These are phyloP conservation scores for Brachionus plicatilis DNA, from an alignment of 1,140 invertebrate genomes.

Conservation along the genomic window DNA sequence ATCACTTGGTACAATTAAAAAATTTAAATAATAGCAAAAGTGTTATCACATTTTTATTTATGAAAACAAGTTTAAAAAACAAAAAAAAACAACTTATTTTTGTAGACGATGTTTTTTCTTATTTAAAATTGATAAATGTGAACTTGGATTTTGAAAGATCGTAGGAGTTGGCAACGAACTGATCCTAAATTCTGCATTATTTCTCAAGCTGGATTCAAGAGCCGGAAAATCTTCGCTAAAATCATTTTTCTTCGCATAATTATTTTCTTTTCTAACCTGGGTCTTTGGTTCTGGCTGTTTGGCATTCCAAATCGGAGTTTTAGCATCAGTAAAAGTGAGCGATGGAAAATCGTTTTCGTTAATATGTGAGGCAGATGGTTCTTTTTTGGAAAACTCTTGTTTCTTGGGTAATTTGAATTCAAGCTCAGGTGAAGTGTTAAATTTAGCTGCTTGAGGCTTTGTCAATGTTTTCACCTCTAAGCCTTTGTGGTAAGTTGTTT, in stretches of 20 bases:
- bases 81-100: not conserved
- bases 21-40: too few species aligned
- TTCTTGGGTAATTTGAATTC: not conserved
- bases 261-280: not conserved
- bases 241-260: not conserved
- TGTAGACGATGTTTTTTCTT: conserved; percentile 16
- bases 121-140: conserved; percentile 37
- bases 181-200: not conserved
- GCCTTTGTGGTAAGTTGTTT: not conserved
- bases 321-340: not conserved
- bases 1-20: too few species aligned
- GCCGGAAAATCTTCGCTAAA: not conserved
- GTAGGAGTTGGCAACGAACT: not conserved
- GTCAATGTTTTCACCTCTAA: not conserved
- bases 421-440: not conserved
- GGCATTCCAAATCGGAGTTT: not conserved
- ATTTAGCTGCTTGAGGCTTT: not conserved
- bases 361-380: not conserved
- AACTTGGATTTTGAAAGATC: not conserved
- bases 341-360: not conserved
- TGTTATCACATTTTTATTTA: too few species aligned
- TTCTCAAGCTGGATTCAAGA: not conserved
- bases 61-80: not conserved
- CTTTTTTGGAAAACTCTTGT: not conserved
- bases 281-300: not conserved